Evolutionary conservation across 1,140 invertebrate genomes (phyloP), one percentile per base, ranked within the genome.

Genomic region (Papilio polyxenes): DNA sequence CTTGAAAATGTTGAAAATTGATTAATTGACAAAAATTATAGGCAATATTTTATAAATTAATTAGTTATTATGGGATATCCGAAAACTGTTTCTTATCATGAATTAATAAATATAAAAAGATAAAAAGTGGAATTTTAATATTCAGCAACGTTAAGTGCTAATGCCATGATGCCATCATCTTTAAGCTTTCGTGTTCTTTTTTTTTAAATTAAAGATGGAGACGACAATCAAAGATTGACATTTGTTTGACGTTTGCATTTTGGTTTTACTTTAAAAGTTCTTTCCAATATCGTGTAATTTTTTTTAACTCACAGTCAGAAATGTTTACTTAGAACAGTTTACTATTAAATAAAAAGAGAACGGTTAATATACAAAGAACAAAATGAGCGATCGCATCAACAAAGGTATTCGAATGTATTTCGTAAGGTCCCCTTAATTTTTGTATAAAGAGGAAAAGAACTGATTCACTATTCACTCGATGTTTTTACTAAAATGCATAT

Each of bases 361-460:
- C 20, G 40, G 15, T 65, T 62, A 17, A 78, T 72, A 6, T 72
- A 59, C 56, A 49, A 44, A 80, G 80, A 84, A 79, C 80, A 87
- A 85, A 76, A 94, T 94, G 93, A 92, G 90, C 83, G 87, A 89
- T 82, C 91, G 90, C 86, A 88, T 89, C 84, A 83, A 83, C 87
- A 93, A 92, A 94, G 93, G 93, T 94, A 93, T 91, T 90, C 86
- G 87, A 83, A 86, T 83, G 83, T 80, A 84, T 84, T 84, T 85
- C 49, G 82, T 81, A 81, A 48, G n/a, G 56, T 79, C 79, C 56
- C 31, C 49, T 72, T 20, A 40, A 80, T 82, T 76, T 31, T 79
- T 83, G 74, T 83, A 56, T 77, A 75, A 80, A 84, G 80, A 80
- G 77, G 77, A 62, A 80, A 74, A 51, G 31, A 78, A 75, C 82